phyloP scores from a whole-genome alignment of 1,140 invertebrate genomes.

The Anagrus nilaparvatae region DNA sequence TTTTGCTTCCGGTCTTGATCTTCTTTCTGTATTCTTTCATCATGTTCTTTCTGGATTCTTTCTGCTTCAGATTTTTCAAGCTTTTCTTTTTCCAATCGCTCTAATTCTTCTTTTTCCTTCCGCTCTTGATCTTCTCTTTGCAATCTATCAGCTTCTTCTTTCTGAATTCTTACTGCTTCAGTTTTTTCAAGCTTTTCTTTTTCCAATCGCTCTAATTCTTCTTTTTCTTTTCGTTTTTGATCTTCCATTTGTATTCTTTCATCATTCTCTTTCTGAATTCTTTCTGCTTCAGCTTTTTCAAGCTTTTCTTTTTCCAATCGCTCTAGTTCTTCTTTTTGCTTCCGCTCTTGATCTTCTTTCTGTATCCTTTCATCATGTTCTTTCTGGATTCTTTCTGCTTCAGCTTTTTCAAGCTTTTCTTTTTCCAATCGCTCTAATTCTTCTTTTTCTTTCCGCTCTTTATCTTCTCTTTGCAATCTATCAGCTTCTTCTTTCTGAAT shows the following conservation, averaged over 20 bases:
- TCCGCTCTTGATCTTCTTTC: slow-evolving; percentile 3
- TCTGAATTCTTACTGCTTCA: not conserved
- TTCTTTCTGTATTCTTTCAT: slow-evolving; percentile 1
- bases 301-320: slow-evolving; percentile 3
- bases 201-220: slow-evolving; percentile 1
- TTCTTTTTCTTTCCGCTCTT: not conserved
- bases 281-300: slow-evolving; percentile 5
- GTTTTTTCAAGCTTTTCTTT: slow-evolving; percentile 1
- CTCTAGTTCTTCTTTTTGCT: slow-evolving; percentile 6
- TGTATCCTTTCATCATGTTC: slow-evolving; percentile 9
- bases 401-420: too few relatives aligned
- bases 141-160: slow-evolving; percentile 1
- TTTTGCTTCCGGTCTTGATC: slow-evolving; percentile 6
- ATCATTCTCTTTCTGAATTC: slow-evolving; percentile 6
- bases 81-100: slow-evolving; percentile 4
- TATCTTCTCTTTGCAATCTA: slow-evolving; percentile 9
- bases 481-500: slow-evolving; percentile 7
- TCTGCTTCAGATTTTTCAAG: not conserved
- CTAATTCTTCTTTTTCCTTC: slow-evolving; percentile 4
- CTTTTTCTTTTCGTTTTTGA: slow-evolving; percentile 6
- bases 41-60: slow-evolving; percentile 3
- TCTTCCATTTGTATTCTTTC: slow-evolving; percentile 3
- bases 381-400: slow-evolving; percentile 6
- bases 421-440: too few relatives aligned
- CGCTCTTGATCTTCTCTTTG: slow-evolving; percentile 8